phyloP scores from a whole-genome alignment of 2,797 vertebrate genomes.

The Micrastur ruficollis region DNA sequence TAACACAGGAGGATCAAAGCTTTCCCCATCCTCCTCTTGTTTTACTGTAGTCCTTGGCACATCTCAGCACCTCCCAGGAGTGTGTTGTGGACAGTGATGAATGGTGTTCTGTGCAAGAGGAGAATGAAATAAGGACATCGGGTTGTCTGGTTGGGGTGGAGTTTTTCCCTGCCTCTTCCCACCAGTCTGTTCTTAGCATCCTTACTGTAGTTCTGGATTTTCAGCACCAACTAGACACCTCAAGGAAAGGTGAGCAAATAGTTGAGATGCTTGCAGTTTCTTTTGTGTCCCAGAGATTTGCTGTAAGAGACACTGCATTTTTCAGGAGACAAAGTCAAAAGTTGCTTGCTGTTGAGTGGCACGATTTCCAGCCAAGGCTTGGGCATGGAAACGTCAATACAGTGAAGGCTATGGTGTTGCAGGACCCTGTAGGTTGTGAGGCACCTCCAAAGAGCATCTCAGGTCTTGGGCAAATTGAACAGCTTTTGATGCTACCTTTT shows the following conservation, averaged over 20 bases:
- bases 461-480: neutral
- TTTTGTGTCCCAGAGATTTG: neutral
- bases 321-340: neutral
- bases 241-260: neutral
- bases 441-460: neutral
- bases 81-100: neutral
- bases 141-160: neutral
- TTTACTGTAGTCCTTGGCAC: neutral
- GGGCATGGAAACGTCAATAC: neutral
- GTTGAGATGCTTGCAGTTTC: neutral
- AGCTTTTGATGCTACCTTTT: neutral
- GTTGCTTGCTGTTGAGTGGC: neutral
- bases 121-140: neutral
- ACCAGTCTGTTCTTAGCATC: neutral
- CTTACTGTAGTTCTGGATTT: neutral
- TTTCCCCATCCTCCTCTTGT: neutral
- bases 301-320: neutral
- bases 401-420: neutral
- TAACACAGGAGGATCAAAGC: neutral
- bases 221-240: neutral
- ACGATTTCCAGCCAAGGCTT: accelerated
- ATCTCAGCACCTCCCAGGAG: neutral
- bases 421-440: neutral
- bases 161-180: neutral
- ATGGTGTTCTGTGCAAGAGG: neutral